Evolutionary conservation across 37 sponge, comb jelly and placozoan species (phyloP), one percentile per base, ranked within the genome.

Genomic region (Mnemiopsis leidyi): DNA sequence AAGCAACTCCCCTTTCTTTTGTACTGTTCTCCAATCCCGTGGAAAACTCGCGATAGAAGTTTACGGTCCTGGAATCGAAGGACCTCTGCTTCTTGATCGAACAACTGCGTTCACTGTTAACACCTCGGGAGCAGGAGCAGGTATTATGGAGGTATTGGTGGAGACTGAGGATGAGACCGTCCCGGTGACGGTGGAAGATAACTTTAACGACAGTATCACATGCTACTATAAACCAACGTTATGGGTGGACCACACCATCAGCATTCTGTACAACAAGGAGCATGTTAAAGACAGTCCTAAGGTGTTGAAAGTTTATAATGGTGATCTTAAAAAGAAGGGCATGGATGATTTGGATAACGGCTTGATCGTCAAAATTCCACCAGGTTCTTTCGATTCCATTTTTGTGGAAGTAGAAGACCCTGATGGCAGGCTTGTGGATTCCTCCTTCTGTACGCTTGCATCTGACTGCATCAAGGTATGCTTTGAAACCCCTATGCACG

Each of bases 151-250:
- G 75, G 75, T 71, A 5, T 24, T 71, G 3, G 75, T 71, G 26
- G 75, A 71, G 75, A 71, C 23, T 71, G 75, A 71, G 5, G 75
- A 71, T n/a, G 75, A 71, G 23, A 71, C 75, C 23, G 75, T 71
- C 20, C 75, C 75, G 3, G 75, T 71, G 23, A 18, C 7, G 5
- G 75, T 71, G 7, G 75, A 71, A 24, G 75, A 71, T 71, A 71
- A 71, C 75, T 71, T 71, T 71, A 71, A 71, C 75, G 75, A 71
- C 75, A 71, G 75, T 18, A 71, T 71, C 75, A 71, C 75, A 2
- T 71, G 75, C 20, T 71, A 71, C 30, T 71, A 71, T 18, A 71
- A 13, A 5, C 75, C 75, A 7, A 71, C 75, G 23, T 23, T 71
- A n/a, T 71, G 75, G 75, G 75, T 71, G 23, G 75, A 71, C 30